These are phyloP conservation scores for Tinea semifulvella DNA, from an alignment of 2,888 invertebrate species.

Conservation along the genomic window DNA sequence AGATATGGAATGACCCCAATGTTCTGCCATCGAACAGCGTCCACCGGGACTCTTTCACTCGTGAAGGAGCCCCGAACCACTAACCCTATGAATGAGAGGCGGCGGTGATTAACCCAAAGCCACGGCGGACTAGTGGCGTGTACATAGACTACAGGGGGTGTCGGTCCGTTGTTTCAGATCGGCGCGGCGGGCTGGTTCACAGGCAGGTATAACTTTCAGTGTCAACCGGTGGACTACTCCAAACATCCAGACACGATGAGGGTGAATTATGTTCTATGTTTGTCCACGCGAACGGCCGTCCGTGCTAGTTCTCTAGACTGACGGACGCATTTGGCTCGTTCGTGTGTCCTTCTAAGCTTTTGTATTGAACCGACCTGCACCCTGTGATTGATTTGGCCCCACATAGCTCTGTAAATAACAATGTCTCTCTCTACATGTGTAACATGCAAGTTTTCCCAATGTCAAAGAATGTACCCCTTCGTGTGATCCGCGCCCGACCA, in stretches of 20 bases:
- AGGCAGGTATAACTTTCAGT: slow-evolving; percentile 93
- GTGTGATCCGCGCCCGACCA: slow-evolving; percentile 17
- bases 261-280: slow-evolving; percentile 71
- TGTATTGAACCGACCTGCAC: not conserved
- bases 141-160: slow-evolving; percentile 45
- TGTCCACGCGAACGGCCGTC: slow-evolving; percentile 1
- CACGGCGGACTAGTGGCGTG: slow-evolving; percentile 15
- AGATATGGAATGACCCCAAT: no score
- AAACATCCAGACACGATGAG: slow-evolving; percentile 89
- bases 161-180: slow-evolving; percentile 78
- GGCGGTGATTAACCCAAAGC: slow-evolving; percentile 13
- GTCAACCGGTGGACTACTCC: slow-evolving; percentile 97
- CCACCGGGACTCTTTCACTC: no score
- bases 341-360: not conserved
- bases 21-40: no score
- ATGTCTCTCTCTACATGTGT: slow-evolving; percentile 1
- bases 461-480: not conserved
- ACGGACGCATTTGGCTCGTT: not conserved
- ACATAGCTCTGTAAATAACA: slow-evolving; percentile 2
- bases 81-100: slow-evolving; percentile 1
- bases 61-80: not conserved
- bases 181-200: slow-evolving; percentile 93
- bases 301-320: not conserved
- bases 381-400: not conserved
- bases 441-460: not conserved